Evolutionary conservation across 1,140 invertebrate genomes (phyloP).

Genomic region (Neodiprion lecontei): DNA sequence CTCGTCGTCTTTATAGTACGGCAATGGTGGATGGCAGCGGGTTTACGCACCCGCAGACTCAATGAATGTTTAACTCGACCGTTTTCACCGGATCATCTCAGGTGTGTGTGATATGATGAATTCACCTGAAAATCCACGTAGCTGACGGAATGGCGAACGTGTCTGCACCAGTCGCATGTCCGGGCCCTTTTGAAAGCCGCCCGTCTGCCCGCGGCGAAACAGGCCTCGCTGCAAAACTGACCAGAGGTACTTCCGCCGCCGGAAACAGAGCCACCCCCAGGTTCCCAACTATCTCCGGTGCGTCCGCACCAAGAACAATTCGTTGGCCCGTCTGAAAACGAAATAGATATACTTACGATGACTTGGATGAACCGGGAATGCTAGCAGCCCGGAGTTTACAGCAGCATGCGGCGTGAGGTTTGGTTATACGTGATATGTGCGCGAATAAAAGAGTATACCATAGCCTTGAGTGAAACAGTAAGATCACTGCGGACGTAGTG

Average conservation of each 20-base stretch:
- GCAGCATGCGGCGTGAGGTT: too few relatives aligned
- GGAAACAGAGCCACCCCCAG: slow-evolving; percentile 38
- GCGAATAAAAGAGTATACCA: too few relatives aligned
- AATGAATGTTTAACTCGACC: too few relatives aligned
- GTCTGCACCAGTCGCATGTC: slow-evolving; percentile 93
- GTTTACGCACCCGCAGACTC: too few relatives aligned
- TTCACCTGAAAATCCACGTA: slow-evolving; percentile 83
- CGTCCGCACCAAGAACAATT: slow-evolving; percentile 50
- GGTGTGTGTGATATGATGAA: background rate
- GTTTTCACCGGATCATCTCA: background rate
- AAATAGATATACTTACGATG: background rate
- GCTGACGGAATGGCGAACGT: slow-evolving; percentile 88
- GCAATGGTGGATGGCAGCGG: too few relatives aligned
- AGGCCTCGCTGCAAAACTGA: slow-evolving; percentile 79
- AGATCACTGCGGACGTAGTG: too few relatives aligned
- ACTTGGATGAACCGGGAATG: too few relatives aligned
- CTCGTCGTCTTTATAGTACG: too few relatives aligned
- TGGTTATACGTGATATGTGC: too few relatives aligned
- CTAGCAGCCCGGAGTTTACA: too few relatives aligned
- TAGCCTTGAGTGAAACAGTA: too few relatives aligned
- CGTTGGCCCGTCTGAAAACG: slow-evolving; percentile 39
- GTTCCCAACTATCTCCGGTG: slow-evolving; percentile 41
- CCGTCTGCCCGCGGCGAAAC: slow-evolving; percentile 85
- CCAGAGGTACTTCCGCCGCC: slow-evolving; percentile 38
- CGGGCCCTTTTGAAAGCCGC: slow-evolving; percentile 90